Conservation (phyloP, 2,113 vertebrate species). For the Coreoperca whiteheadi region DNA sequence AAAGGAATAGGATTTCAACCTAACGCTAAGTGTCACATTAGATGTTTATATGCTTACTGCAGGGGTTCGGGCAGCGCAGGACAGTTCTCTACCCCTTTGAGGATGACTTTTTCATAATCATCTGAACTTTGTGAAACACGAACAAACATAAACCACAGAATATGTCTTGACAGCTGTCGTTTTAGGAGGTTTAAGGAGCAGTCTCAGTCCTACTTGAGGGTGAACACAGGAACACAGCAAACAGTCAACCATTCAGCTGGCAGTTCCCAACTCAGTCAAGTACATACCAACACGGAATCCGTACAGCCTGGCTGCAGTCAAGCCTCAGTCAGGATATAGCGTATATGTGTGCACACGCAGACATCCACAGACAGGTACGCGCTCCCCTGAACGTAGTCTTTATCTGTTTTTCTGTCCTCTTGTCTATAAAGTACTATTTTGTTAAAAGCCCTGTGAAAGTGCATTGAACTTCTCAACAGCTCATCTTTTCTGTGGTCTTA, state of each 20-base stretch:
- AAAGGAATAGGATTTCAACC: background rate
- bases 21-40: background rate
- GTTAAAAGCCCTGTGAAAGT: slow-evolving; percentile 25
- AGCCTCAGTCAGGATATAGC: background rate
- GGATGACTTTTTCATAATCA: background rate
- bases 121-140: slow-evolving; percentile 2
- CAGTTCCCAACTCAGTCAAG: background rate
- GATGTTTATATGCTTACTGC: background rate
- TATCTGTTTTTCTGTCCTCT: slow-evolving; percentile 14
- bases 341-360: background rate
- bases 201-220: background rate
- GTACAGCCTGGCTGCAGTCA: background rate
- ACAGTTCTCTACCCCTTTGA: background rate
- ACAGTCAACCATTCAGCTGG: background rate
- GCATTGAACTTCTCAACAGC: background rate
- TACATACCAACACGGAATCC: background rate
- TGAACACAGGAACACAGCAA: background rate
- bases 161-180: slow-evolving; percentile 5
- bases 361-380: background rate
- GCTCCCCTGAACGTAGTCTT: background rate
- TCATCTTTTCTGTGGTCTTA: slow-evolving; percentile 12
- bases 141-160: background rate
- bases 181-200: slow-evolving; percentile 13
- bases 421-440: background rate
- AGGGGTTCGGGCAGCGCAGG: background rate